Evolutionary conservation across 2,113 vertebrate genomes (phyloP).

Genomic region (Tilapia sparmanii): DNA sequence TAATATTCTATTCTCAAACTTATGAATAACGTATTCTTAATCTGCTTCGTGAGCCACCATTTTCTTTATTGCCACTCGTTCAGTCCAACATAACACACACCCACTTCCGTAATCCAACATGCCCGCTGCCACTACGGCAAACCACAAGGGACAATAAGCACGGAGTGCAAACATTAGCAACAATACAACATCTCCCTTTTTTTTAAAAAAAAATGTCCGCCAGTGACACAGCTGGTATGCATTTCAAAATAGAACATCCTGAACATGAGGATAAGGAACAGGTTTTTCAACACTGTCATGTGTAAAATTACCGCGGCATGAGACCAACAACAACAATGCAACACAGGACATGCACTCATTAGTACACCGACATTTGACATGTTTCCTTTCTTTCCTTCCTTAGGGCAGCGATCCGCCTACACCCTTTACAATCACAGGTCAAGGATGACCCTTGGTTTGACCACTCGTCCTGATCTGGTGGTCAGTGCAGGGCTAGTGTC

Average conservation of each 20-base stretch:
- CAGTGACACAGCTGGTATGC: no score
- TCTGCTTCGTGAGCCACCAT: background rate
- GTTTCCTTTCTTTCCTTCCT: rapidly evolving
- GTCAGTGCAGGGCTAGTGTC: background rate
- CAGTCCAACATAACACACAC: background rate
- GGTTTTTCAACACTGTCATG: no score
- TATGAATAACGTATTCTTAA: no score
- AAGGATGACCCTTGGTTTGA: background rate
- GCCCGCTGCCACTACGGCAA: background rate
- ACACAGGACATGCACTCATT: background rate
- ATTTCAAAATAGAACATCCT: no score
- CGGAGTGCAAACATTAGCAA: background rate
- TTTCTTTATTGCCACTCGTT: background rate
- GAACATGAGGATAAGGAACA: no score
- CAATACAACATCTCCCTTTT: background rate
- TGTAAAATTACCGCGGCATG: no score
- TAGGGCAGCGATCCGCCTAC: background rate
- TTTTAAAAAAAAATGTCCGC: no score
- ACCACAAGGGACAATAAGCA: background rate
- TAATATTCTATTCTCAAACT: no score
- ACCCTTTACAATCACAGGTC: background rate
- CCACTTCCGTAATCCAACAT: background rate
- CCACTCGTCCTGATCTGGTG: background rate
- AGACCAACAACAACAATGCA: background rate
- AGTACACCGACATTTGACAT: background rate